phyloP scores from a whole-genome alignment of 2,797 vertebrate genomes.

The Liasis olivaceus region DNA sequence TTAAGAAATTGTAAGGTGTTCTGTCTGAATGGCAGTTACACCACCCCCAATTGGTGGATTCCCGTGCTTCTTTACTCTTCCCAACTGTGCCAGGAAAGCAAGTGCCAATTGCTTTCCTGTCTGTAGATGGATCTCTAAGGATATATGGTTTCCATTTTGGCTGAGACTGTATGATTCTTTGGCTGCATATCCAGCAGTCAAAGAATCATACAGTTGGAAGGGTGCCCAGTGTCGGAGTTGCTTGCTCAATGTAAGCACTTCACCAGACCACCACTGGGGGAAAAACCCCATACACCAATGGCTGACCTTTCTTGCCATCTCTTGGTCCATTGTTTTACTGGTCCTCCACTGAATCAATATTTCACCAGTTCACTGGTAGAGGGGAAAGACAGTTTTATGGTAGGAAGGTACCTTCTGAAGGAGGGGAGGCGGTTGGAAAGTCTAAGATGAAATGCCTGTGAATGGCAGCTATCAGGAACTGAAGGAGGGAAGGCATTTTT shows the following conservation, averaged over 20 bases:
- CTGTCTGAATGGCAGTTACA: not conserved
- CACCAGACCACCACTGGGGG: not conserved
- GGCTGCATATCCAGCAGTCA: not conserved
- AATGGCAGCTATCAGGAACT: not conserved
- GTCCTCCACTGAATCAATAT: not conserved
- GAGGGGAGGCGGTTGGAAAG: not conserved
- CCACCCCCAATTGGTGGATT: not conserved
- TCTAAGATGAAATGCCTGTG: not conserved
- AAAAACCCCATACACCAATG: not conserved
- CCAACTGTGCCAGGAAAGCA: not conserved
- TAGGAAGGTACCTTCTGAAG: not conserved
- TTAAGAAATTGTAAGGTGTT: not conserved
- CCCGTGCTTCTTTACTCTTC: not conserved
- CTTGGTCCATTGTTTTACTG: not conserved
- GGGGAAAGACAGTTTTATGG: not conserved
- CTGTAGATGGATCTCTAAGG: not conserved
- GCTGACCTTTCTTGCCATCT: not conserved
- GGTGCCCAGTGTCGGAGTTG: not conserved
- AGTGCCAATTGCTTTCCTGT: not conserved
- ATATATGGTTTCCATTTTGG: not conserved
- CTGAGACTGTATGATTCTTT: no score
- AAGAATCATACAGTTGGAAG: not conserved
- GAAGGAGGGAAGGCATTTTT: not conserved
- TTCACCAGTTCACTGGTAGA: not conserved
- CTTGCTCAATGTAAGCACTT: not conserved